phyloP scores from a whole-genome alignment of 1,140 invertebrate genomes.

The Drosophila pandora region DNA sequence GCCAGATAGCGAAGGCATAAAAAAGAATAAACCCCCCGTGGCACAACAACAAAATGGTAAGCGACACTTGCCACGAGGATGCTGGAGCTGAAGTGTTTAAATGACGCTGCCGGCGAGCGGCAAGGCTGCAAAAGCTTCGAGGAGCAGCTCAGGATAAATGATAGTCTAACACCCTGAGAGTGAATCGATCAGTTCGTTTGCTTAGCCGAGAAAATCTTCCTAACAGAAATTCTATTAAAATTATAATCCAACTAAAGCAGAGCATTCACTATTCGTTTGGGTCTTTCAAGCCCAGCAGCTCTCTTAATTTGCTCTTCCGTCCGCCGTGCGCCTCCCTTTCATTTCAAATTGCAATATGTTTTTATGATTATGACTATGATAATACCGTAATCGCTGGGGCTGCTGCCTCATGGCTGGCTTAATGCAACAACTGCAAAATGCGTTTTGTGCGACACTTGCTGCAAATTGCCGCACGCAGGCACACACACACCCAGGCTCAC shows the following conservation, averaged over 20 bases:
- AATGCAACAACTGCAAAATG: conserved; percentile 75
- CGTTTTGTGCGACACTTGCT: conserved; percentile 72
- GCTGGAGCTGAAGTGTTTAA: conserved; percentile 20
- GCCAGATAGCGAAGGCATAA: conserved; percentile 58
- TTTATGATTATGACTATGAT: conserved; percentile 79
- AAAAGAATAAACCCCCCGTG: conserved; percentile 38
- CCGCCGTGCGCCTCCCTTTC: not conserved
- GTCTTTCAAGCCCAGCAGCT: not conserved
- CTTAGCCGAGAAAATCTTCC: not conserved
- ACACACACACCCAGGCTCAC: conserved; percentile 5
- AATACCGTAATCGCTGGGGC: conserved; percentile 55
- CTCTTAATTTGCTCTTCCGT: conserved; percentile 35
- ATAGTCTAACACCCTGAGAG: not conserved
- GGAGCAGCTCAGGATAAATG: conserved; percentile 18
- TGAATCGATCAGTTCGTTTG: conserved; percentile 20
- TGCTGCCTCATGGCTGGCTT: conserved; percentile 48
- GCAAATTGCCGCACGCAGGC: conserved; percentile 55
- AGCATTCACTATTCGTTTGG: not conserved
- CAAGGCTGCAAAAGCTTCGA: not conserved
- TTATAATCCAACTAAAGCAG: not conserved
- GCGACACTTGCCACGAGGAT: conserved; percentile 40
- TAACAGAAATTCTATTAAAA: not conserved
- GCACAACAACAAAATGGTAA: conserved; percentile 39
- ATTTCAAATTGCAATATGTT: conserved; percentile 37
- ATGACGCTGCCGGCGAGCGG: conserved; percentile 12